These are phyloP conservation scores for Meloe dianella DNA, from an alignment of 2,888 invertebrate species.

Conservation along the genomic window DNA sequence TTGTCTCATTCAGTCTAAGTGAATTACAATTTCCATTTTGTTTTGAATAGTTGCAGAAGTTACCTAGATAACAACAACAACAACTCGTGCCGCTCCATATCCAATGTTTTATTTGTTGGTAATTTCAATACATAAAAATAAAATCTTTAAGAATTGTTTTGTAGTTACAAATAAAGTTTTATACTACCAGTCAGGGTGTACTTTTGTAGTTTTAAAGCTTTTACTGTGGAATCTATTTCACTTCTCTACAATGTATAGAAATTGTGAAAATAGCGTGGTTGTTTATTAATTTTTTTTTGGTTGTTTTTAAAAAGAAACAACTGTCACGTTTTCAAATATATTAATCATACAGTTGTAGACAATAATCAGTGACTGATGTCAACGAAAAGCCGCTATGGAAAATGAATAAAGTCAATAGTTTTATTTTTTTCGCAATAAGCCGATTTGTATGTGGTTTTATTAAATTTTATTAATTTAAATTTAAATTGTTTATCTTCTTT, in stretches of 20 bases:
- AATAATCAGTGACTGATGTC: slow-evolving; percentile 4
- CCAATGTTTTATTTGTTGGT: not conserved
- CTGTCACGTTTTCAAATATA: not conserved
- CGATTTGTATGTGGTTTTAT: not conserved
- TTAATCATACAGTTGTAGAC: not conserved
- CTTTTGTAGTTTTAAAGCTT: no score
- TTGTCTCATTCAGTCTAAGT: not conserved
- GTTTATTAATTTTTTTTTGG: no score
- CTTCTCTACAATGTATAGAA: no score
- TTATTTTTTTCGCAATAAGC: not conserved
- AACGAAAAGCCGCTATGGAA: not conserved
- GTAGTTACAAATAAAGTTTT: no score
- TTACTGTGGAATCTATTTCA: no score
- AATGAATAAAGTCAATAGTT: slow-evolving; percentile 3
- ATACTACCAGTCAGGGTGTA: no score
- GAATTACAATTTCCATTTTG: not conserved
- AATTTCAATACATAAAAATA: not conserved
- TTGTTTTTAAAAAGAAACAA: not conserved
- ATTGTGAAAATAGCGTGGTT: no score
- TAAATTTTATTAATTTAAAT: not conserved
- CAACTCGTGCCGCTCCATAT: not conserved
- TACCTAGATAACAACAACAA: not conserved
- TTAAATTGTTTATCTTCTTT: no score
- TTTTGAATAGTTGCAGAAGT: not conserved
- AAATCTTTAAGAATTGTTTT: no score